Base-by-base conservation (phyloP, 2,797 vertebrate genomes). In the Potorous gilbertii region DNA sequence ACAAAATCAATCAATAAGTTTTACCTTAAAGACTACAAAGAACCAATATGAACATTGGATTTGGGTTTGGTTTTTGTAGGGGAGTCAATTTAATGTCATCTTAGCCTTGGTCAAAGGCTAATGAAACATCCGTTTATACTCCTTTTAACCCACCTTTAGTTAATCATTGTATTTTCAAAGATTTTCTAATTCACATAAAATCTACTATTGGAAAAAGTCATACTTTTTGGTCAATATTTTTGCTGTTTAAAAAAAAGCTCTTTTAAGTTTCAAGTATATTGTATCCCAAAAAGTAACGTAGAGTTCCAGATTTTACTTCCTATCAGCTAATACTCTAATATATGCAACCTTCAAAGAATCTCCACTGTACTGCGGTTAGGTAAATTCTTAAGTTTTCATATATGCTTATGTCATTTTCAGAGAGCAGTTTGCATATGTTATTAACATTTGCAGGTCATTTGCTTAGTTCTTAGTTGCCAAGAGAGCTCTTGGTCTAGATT, bases 161-260 rank as follows among this genome's bases (percentile, higher is more conserved):
- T 6, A 93, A 95, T 95, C 74, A 94, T 92, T 56, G 16, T 94
- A 62, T 62, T 90, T 96, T 31, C 74, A 93, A 96, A 93, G 29
- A 93, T 96, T 5, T 95, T 18, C 90, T 95, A 94, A 94, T 96
- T 96, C 52, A 91, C 55, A 89, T 91, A 55, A 31, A 93, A 87
- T 56, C 24, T 81, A 10, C n/a, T 27, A 27, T 11, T 81, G 18
- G 11, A 95, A 95, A 54, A 57, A 95, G 9, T 52, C 5, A 40
- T 24, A 46, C 18, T 18, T 81, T 74, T 40, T 2, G 4, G n/a
- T 81, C 66, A 46, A 40, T 40, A 52, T 81, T 40, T 81, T 46
- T 46, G 18, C 66, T 46, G 46, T 21, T 81, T 21, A 29, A 91
- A 34, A 91, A 34, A 96, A 18, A 50, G 28, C 94, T 92, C 94